A percentile compares a stretch with the other conserved stretches of the same genome.
These are phyloP conservation scores for Scaptomyza polygonia DNA, from an alignment of 2,888 invertebrate genomes.

Conservation along the genomic window DNA sequence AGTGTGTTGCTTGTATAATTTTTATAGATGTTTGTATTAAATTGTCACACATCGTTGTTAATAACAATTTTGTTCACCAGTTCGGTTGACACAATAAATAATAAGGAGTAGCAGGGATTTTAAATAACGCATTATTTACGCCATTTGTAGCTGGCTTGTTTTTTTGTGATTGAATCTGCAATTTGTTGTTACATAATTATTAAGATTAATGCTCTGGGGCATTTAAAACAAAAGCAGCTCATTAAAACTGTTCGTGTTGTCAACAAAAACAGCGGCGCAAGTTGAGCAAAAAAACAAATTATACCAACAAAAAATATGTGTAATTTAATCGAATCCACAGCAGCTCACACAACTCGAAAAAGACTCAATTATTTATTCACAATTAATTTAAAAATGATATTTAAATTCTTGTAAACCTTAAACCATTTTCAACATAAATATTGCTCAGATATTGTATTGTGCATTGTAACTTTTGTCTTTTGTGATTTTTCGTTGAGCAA, in stretches of 20 bases:
- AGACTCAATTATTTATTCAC: neutral
- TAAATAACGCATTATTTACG: slow-evolving; percentile 24
- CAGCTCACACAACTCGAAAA: neutral
- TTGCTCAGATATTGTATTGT: neutral
- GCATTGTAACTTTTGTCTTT: neutral
- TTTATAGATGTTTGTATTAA: too few relatives aligned
- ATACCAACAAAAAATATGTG: neutral
- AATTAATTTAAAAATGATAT: neutral
- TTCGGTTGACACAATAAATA: neutral
- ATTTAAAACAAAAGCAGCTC: slow-evolving; percentile 41
- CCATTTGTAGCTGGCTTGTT: slow-evolving; percentile 8
- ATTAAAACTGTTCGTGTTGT: slow-evolving; percentile 42
- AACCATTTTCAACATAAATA: neutral
- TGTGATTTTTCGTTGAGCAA: slow-evolving; percentile 6
- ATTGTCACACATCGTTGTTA: neutral
- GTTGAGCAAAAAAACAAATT: neutral
- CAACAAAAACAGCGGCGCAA: slow-evolving; percentile 16
- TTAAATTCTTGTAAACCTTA: neutral
- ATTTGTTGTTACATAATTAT: slow-evolving; percentile 72
- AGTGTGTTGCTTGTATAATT: too few relatives aligned
- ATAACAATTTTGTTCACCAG: neutral
- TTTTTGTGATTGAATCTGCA: slow-evolving; percentile 33
- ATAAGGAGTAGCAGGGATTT: slow-evolving; percentile 6
- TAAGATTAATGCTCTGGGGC: slow-evolving; percentile 52
- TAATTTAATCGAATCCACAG: slow-evolving; percentile 2